phyloP scores from a whole-genome alignment of 2,888 invertebrate species.

The Alviniconcha strummeri region DNA sequence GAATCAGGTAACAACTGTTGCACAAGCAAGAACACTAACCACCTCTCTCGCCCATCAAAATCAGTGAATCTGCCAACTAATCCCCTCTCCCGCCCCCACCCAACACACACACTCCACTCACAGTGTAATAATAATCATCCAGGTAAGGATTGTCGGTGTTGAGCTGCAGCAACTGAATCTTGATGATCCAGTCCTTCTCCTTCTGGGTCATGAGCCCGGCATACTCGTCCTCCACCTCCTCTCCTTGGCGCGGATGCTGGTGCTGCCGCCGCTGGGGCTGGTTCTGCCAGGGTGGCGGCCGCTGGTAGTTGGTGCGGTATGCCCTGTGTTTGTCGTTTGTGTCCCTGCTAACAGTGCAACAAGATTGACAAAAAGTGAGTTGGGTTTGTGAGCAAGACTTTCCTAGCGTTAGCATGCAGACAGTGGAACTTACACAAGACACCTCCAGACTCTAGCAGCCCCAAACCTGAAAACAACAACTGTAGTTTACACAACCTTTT shows the following conservation, averaged over 20 bases:
- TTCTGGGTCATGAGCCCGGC: conserved; percentile 93
- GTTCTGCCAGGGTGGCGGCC: conserved; percentile 31
- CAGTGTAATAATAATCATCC: conserved; percentile 97
- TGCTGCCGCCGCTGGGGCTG: conserved; percentile 32
- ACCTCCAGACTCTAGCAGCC: no score
- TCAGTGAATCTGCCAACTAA: no score
- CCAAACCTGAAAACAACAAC: no score
- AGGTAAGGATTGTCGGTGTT: conserved; percentile 96
- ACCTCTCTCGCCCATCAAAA: no score
- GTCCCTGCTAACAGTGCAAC: background rate
- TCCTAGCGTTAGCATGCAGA: no score
- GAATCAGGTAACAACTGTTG: no score
- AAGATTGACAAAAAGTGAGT: no score
- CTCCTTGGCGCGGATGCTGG: conserved; percentile 36
- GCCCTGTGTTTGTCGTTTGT: conserved; percentile 19
- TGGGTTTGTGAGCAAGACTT: no score
- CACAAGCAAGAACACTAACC: no score
- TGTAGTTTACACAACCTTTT: no score
- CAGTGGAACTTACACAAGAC: no score
- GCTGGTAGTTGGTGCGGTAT: conserved; percentile 31
- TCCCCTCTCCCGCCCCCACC: no score
- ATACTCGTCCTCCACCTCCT: conserved; percentile 76
- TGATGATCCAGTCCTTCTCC: conserved; percentile 97
- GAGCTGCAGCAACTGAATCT: conserved; percentile 94
- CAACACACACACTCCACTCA: conserved; percentile 71